phyloP scores from a whole-genome alignment of 2,888 invertebrate species.

The Nyleta sp. region DNA sequence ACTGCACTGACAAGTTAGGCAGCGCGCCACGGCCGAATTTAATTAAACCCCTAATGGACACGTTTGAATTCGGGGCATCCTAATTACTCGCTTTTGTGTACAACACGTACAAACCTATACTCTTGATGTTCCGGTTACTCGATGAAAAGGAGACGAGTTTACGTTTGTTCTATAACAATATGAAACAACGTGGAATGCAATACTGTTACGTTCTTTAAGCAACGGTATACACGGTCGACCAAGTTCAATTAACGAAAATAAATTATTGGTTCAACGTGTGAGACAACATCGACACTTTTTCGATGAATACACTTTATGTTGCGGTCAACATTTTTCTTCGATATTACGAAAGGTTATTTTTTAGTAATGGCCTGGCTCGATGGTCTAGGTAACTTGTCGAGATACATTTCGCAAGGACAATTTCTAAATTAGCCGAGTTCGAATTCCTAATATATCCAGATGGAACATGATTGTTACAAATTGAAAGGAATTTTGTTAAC shows the following conservation, averaged over 20 bases:
- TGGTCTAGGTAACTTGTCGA: too few species aligned
- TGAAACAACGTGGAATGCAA: conserved; percentile 5
- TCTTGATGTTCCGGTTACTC: conserved; percentile 26
- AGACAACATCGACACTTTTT: too few species aligned
- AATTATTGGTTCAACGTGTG: not conserved
- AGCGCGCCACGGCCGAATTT: conserved; percentile 45
- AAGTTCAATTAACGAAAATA: not conserved
- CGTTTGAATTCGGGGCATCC: conserved; percentile 56
- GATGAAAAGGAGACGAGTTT: conserved; percentile 45
- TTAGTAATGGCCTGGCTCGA: too few species aligned
- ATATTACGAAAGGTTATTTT: too few species aligned
- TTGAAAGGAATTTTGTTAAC: too few species aligned
- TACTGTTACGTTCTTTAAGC: conserved; percentile 10
- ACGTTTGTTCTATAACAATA: conserved; percentile 35
- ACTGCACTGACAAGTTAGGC: conserved; percentile 58
- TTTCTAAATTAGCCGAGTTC: too few species aligned
- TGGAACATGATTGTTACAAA: too few species aligned
- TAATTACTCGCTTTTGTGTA: conserved; percentile 58
- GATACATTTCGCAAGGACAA: too few species aligned
- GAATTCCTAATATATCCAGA: too few species aligned
- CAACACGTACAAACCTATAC: conserved; percentile 47
- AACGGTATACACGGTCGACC: not conserved
- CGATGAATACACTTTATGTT: too few species aligned
- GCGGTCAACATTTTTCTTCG: too few species aligned
- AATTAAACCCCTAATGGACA: conserved; percentile 62